Percentiles rank a stretch among this genome's conserved stretches.
These are phyloP conservation scores for Ciconia maguari DNA, from an alignment of 2,113 vertebrate genomes.

Conservation along the genomic window DNA sequence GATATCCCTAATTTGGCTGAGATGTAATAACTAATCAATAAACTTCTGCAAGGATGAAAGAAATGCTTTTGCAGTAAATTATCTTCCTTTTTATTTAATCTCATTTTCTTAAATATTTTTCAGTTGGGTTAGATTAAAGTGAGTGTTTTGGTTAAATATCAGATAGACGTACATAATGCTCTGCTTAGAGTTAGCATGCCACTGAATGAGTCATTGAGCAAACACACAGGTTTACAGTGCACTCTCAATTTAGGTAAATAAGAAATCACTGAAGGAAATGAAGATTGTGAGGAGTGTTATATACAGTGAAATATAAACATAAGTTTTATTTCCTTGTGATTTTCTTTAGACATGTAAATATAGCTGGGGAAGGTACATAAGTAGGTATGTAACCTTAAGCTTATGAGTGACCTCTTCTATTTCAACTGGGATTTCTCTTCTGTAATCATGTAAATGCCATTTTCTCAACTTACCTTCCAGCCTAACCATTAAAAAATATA, in stretches of 20 bases:
- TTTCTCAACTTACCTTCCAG: neutral
- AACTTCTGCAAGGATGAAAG: neutral
- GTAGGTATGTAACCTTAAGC: neutral
- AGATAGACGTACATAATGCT: neutral
- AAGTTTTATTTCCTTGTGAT: neutral
- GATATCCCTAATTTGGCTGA: neutral
- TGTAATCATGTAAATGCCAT: neutral
- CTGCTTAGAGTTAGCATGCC: neutral
- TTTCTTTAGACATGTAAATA: neutral
- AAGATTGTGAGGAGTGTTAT: neutral
- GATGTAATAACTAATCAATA: neutral
- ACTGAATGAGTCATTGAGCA: neutral
- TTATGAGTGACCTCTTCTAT: neutral
- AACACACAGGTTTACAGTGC: neutral
- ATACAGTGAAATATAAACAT: neutral
- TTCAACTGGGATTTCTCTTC: neutral
- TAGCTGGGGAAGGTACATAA: neutral
- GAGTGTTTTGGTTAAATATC: neutral
- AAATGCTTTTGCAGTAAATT: neutral
- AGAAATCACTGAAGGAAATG: neutral
- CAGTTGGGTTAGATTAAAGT: neutral
- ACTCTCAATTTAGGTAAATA: neutral
- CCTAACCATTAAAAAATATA: neutral
- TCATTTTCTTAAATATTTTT: neutral
- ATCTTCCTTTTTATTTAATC: neutral